These are phyloP conservation scores for Hirudo medicinalis DNA, from an alignment of 1,140 invertebrate species.

Conservation along the genomic window DNA sequence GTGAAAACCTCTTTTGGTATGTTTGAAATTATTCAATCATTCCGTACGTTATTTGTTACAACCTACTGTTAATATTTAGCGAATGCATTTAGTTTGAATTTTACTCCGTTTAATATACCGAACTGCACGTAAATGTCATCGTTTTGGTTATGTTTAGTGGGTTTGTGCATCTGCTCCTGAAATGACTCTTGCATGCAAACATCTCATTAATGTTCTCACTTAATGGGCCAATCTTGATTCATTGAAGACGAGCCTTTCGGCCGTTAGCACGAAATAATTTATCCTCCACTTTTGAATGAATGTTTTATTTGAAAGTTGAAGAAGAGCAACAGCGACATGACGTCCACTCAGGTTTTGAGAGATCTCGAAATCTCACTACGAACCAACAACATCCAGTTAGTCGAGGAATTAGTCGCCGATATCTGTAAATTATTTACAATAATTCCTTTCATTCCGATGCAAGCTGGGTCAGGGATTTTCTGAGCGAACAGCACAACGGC, in stretches of 20 bases:
- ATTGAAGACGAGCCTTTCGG: background rate
- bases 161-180: background rate
- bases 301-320: conserved; percentile 30
- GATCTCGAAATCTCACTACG: conserved; percentile 95
- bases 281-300: no score
- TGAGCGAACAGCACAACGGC: conserved; percentile 87
- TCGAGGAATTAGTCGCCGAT: conserved; percentile 24
- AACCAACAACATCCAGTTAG: conserved; percentile 97
- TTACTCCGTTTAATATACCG: no score
- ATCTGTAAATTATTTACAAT: no score
- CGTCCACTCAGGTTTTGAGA: conserved; percentile 89
- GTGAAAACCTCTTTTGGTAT: no score
- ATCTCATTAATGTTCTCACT: background rate
- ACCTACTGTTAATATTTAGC: no score
- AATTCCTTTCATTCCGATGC: conserved; percentile 28
- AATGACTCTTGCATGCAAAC: background rate
- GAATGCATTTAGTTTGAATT: no score
- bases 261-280: no score
- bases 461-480: conserved; percentile 94
- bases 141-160: background rate
- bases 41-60: no score
- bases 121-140: no score
- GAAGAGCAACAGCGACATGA: conserved; percentile 89
- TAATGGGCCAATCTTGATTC: background rate
- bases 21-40: no score